A percentile compares a stretch with the other conserved stretches of the same genome.
These are phyloP conservation scores for Mus musculus DNA, from an alignment of 2,113 vertebrate genomes.

Conservation along the genomic window DNA sequence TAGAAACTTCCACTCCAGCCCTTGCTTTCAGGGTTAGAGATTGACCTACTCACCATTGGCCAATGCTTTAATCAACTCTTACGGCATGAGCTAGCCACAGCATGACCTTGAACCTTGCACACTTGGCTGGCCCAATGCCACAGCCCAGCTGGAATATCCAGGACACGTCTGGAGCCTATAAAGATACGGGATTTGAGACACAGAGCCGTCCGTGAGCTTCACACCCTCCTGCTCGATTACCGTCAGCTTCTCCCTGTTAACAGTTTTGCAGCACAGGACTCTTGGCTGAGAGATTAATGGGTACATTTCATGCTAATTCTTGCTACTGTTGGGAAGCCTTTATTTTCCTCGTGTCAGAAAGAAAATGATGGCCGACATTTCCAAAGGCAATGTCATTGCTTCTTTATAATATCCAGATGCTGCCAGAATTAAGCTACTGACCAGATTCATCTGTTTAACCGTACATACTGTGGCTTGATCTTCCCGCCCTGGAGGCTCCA, in stretches of 20 bases:
- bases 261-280: constrained; percentile 71
- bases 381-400: constrained; percentile 83
- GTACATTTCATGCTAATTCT: constrained; percentile 84
- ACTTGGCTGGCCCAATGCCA: neutral
- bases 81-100: neutral
- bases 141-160: neutral
- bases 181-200: constrained; percentile 50
- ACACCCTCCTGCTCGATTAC: constrained; percentile 73
- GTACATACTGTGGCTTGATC: constrained; percentile 15
- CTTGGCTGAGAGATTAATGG: constrained; percentile 83
- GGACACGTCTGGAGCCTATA: neutral
- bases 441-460: constrained; percentile 84
- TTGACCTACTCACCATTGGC: no score
- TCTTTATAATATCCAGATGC: constrained; percentile 82
- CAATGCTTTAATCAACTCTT: neutral
- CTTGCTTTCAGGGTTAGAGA: neutral
- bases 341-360: constrained; percentile 80
- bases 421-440: constrained; percentile 84
- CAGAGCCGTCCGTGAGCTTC: constrained; percentile 63
- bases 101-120: neutral
- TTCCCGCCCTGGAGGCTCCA: constrained; percentile 34
- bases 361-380: constrained; percentile 85
- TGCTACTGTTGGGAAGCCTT: constrained; percentile 80
- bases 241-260: constrained; percentile 72
- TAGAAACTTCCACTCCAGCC: neutral